These are phyloP conservation scores for Girardinichthys multiradiatus DNA, from an alignment of 2,113 vertebrate genomes.

Conservation along the genomic window DNA sequence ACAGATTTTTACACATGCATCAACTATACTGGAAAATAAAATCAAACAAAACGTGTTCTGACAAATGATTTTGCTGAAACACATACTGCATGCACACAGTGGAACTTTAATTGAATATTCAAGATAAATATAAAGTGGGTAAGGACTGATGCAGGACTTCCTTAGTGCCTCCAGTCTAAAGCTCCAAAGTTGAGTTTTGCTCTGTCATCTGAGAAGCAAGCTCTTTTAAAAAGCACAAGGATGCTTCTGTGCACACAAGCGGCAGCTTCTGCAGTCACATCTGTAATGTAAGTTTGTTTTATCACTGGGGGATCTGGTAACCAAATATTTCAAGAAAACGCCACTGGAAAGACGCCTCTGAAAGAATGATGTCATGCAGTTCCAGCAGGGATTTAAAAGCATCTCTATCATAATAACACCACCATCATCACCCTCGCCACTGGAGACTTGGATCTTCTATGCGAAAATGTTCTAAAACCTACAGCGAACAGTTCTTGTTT, in stretches of 20 bases:
- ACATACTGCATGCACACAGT: background rate
- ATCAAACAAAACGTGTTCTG: background rate
- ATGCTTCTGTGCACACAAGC: constrained; percentile 13
- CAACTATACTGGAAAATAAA: background rate
- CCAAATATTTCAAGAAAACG: constrained; percentile 22
- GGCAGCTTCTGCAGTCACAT: constrained; percentile 27
- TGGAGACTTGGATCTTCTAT: background rate
- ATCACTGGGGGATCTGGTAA: constrained; percentile 17
- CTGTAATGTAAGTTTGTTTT: constrained; percentile 41
- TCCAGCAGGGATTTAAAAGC: constrained; percentile 13
- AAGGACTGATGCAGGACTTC: background rate
- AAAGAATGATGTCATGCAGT: constrained; percentile 37
- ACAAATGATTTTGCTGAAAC: background rate
- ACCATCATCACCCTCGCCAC: background rate
- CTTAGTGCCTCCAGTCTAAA: background rate
- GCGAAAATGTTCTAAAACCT: background rate
- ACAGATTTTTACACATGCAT: background rate
- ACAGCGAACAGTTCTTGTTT: constrained; percentile 3
- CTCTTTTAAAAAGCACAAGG: constrained; percentile 23
- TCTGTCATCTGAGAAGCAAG: background rate
- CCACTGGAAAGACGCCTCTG: constrained; percentile 11
- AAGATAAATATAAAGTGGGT: background rate
- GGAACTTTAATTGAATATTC: too few species aligned
- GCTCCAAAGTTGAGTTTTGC: constrained; percentile 10
- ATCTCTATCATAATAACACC: background rate